Evolutionary conservation across 2,113 vertebrate genomes (phyloP).

Genomic region (Tautogolabrus adspersus): DNA sequence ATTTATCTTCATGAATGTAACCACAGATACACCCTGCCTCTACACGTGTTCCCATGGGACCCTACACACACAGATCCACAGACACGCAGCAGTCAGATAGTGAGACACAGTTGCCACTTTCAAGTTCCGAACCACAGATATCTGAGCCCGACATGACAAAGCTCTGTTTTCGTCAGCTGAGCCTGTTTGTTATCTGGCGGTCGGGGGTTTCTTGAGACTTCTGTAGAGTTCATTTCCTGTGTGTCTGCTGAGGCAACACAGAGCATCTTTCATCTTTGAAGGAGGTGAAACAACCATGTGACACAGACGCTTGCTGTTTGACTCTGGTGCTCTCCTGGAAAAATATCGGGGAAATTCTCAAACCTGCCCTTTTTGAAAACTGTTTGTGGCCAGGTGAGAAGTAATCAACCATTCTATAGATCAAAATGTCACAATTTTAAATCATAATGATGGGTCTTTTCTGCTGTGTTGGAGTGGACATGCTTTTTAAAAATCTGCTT

Average conservation of each 20-base stretch:
- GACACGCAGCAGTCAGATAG: conserved; percentile 50
- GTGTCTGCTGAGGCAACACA: conserved; percentile 69
- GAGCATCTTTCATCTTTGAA: conserved; percentile 67
- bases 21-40: conserved; percentile 49
- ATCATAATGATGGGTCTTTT: neutral
- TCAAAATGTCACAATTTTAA: neutral
- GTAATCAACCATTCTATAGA: neutral
- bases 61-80: conserved; percentile 50
- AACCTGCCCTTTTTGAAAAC: neutral
- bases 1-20: conserved; percentile 63
- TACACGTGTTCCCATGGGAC: conserved; percentile 54
- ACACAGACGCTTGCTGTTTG: conserved; percentile 39
- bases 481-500: neutral
- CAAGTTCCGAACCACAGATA: conserved; percentile 66
- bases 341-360: conserved; percentile 31
- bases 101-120: conserved; percentile 66
- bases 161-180: conserved; percentile 67
- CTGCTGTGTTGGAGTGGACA: neutral
- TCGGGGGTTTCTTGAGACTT: conserved; percentile 67
- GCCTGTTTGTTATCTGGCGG: conserved; percentile 68
- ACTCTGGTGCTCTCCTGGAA: conserved; percentile 28
- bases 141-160: conserved; percentile 71
- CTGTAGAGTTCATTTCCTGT: conserved; percentile 73
- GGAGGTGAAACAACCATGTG: conserved; percentile 57
- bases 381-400: conserved; percentile 22